These are phyloP conservation scores for Pterocles burchelli DNA, from an alignment of 2,113 vertebrate species.

Conservation along the genomic window DNA sequence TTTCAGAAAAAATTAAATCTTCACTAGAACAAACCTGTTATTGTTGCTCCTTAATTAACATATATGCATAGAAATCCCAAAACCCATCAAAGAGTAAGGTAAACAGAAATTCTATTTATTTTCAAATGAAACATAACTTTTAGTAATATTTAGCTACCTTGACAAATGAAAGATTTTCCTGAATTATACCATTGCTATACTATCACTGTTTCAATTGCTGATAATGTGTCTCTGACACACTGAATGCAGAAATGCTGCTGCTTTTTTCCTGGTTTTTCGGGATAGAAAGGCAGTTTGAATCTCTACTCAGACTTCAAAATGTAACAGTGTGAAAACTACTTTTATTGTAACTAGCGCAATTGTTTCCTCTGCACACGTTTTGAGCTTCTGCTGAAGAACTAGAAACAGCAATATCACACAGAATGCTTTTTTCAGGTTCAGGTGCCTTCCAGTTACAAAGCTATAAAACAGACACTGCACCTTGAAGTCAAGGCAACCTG, in stretches of 20 bases:
- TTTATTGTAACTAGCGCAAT: not conserved
- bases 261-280: not conserved
- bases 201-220: not conserved
- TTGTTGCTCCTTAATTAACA: not conserved
- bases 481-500: conserved; percentile 61
- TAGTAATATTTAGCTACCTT: not conserved
- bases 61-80: not conserved
- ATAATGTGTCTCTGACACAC: not conserved
- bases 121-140: not conserved
- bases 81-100: not conserved
- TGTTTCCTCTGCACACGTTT: not conserved
- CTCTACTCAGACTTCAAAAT: not conserved
- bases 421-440: conserved; percentile 14
- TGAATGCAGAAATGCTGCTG: not conserved
- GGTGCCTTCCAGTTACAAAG: conserved; percentile 48
- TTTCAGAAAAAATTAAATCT: not conserved
- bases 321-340: not conserved
- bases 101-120: not conserved
- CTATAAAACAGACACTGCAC: conserved; percentile 18
- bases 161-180: not conserved
- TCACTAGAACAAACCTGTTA: not conserved
- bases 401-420: not conserved
- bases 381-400: not conserved
- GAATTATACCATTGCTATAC: not conserved
- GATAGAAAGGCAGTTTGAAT: not conserved